Base-by-base conservation (phyloP, 2,888 invertebrate genomes). In the Catocala fraxini region DNA sequence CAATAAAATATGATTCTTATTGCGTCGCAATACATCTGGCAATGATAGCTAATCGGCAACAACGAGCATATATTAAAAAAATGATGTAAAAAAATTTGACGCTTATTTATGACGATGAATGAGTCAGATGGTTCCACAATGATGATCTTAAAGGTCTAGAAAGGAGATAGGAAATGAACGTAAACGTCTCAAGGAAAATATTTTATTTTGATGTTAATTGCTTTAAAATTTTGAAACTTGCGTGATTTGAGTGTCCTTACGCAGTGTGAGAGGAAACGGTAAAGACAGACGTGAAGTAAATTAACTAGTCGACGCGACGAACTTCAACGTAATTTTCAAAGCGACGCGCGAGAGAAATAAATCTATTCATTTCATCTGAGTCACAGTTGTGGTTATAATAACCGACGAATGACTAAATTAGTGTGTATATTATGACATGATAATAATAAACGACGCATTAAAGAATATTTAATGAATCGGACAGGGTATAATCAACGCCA, bases 81-180 rank as follows among this genome's bases (percentile, higher is more conserved):
- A 49, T 56, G 57, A 62, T 64, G 69, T 69, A 84, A 85, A 88
- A n/a, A 87, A 87, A 70, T 70, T 62, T 63, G 76, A 78, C 73
- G 74, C 83, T 82, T 73, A 79, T 78, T 80, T 79, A 79, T 79
- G 74, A 85, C 85, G 83, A 86, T 85, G 84, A 86, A 87, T 86
- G 83, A 82, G 70, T 75, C 77, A 79, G 78, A 75, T 65, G 71
- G 73, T 77, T 80, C 68, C 65, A 68, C 75, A 64, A 70, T 59
- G 73, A 67, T 70, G 67, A 68, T 70, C 71, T 71, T 52, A 72
- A 64, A 75, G 67, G 66, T 63, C 62, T 74, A 74, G 71, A 72
- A 73, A 77, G 68, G 69, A 58, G 63, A 68, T 60, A 68, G 58
- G 63, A 60, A 68, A 58, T 52, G 13, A 62, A 69, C 56, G 52